phyloP scores from a whole-genome alignment of 92 coral and sea anemone genomes.

The Hydrozoanthus gracilis region DNA sequence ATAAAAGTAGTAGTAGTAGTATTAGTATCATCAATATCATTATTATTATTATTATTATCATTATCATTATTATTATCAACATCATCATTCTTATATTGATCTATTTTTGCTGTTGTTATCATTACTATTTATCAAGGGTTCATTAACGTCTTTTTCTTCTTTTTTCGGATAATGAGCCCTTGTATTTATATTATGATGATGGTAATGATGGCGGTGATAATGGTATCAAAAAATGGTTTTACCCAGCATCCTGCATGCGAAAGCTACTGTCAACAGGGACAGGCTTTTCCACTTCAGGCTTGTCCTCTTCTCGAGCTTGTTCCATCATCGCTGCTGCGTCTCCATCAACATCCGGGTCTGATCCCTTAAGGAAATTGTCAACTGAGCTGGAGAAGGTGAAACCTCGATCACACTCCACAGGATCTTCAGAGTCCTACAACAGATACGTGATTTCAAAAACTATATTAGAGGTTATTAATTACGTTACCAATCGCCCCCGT shows the following conservation, averaged over 20 bases:
- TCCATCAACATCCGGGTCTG: conserved; percentile 65
- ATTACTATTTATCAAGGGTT: background rate
- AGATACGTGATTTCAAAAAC: background rate
- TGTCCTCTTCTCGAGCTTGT: conserved; percentile 71
- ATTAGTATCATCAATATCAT: background rate
- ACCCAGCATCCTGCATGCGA: conserved; percentile 76
- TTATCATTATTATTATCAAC: background rate
- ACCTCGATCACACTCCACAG: conserved; percentile 70
- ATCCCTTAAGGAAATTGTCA: conserved; percentile 71
- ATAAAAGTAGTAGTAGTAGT: too few species aligned
- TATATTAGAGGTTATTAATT: background rate
- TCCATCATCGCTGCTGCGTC: conserved; percentile 81
- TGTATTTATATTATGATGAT: too few species aligned
- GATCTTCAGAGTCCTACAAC: conserved; percentile 64
- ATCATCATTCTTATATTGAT: background rate
- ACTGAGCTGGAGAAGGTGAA: conserved; percentile 59
- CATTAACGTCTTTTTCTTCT: too few species aligned
- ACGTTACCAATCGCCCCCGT: too few species aligned
- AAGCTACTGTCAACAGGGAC: conserved; percentile 75
- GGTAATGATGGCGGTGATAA: too few species aligned
- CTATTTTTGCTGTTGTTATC: background rate
- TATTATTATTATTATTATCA: background rate
- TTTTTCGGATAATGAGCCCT: too few species aligned
- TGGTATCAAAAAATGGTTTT: background rate
- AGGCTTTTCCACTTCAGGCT: conserved; percentile 48